These are phyloP conservation scores for Scaptomyza parva DNA, from an alignment of 2,888 invertebrate genomes.

Conservation along the genomic window DNA sequence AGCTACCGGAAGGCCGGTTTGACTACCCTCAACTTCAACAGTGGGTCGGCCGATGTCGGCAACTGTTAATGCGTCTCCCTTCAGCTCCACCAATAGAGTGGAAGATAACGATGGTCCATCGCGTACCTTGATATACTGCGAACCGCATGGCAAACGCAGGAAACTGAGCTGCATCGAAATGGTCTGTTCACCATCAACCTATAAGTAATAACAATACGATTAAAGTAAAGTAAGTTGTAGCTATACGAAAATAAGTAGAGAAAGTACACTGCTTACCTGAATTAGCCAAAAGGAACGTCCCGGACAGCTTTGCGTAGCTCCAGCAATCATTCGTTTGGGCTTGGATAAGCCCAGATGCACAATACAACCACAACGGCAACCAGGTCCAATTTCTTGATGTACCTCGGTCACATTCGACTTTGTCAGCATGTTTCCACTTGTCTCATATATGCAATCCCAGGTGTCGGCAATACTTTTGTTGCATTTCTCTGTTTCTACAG, in stretches of 20 bases:
- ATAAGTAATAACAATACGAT: neutral
- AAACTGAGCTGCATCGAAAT: constrained; percentile 91
- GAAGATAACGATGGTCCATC: constrained; percentile 92
- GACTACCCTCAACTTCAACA: constrained; percentile 36
- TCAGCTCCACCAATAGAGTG: constrained; percentile 89
- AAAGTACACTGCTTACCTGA: constrained; percentile 86
- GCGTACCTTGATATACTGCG: constrained; percentile 90
- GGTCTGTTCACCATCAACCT: constrained; percentile 90
- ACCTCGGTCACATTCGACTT: constrained; percentile 86
- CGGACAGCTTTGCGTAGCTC: constrained; percentile 92
- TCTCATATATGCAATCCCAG: constrained; percentile 89
- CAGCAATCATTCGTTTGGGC: constrained; percentile 90
- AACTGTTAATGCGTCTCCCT: constrained; percentile 83
- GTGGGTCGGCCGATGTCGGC: constrained; percentile 36
- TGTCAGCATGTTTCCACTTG: constrained; percentile 73
- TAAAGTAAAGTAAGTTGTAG: neutral
- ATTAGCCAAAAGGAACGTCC: constrained; percentile 93
- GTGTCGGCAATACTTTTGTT: constrained; percentile 85
- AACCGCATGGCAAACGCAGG: constrained; percentile 90
- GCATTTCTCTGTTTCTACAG: constrained; percentile 91
- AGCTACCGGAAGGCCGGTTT: constrained; percentile 58
- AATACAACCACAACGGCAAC: constrained; percentile 93
- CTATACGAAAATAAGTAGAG: too few species aligned
- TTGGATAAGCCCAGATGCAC: constrained; percentile 90
- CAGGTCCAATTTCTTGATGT: constrained; percentile 90